Base-by-base conservation (phyloP, 2,888 invertebrate genomes). In the Mesorhabditis spiculigera region DNA sequence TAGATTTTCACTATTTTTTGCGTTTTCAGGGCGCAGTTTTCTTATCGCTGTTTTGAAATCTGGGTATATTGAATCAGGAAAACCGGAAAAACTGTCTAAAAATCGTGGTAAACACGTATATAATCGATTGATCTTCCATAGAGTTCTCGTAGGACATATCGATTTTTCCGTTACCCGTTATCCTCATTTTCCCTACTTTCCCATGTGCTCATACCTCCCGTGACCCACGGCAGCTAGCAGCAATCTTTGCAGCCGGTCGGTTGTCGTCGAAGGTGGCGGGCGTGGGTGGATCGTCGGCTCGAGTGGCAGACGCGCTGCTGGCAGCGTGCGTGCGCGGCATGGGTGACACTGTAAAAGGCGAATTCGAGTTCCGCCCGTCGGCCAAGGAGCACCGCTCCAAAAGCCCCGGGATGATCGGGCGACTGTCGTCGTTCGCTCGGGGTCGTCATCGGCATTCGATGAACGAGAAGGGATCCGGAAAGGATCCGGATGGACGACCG, bases 351-450 rank as follows among this genome's bases (percentile, higher is more conserved):
- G 61, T 45, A 42, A 28, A 13, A 13, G 42, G 65, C 13, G 82
- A 82, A 63, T 82, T 83, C 70, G 83, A 84, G 70, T 83, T 83
- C 66, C 79, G 83, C n/a, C 83, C 83, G 43, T 76, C 75, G 16
- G 73, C 77, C 70, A 74, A 76, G 65, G 70, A 67, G 16, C 41
- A 61, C 62, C 75, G 85, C n/a, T 77, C 80, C 67, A 85, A 85
- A 68, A 84, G 83, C 67, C 86, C 86, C 42, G 81, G 83, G 16
- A 73, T 85, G 68, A 80, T 85, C 58, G 83, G 83, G 1, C 67
- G 82, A 63, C 72, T 85, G 43, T 75, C 78, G 61, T 80, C 75
- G 58, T 85, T 86, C 69, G 83, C 83, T 10, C 69, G 84, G n/a
- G 80, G 82, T 43, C 79, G 79, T 63, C 77, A 82, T 62, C 68